Percentiles rank a stretch among this genome's conserved stretches.
Evolutionary conservation across 2,113 vertebrate genomes (phyloP).

Genomic region (Sminthopsis crassicaudata): DNA sequence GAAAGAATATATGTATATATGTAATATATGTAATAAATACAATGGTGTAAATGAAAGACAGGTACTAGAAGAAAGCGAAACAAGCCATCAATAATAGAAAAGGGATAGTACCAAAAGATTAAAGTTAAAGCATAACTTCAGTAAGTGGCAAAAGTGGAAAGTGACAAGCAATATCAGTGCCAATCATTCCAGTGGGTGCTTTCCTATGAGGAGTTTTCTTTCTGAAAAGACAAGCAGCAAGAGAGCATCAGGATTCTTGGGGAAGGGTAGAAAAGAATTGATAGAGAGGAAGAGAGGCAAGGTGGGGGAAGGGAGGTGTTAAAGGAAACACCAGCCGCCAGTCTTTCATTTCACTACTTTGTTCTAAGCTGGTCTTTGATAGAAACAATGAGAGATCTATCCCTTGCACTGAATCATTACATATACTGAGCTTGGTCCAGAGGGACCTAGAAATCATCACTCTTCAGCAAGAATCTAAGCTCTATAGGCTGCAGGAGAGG

Average conservation of each 20-base stretch:
- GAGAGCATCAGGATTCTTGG: not conserved
- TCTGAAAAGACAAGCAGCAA: not conserved
- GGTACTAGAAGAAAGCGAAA: not conserved
- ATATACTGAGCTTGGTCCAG: not conserved
- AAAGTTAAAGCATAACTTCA: not conserved
- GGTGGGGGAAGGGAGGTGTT: not conserved
- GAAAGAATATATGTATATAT: no score
- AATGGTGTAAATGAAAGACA: not conserved
- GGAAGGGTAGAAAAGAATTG: not conserved
- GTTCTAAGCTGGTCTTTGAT: not conserved
- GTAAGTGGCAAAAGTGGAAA: not conserved
- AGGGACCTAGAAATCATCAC: not conserved
- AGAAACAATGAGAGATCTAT: slow-evolving; percentile 8
- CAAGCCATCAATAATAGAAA: not conserved
- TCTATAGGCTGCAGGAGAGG: not conserved
- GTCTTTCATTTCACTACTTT: not conserved
- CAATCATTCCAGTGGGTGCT: not conserved
- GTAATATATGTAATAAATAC: not conserved
- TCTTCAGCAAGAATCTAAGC: not conserved
- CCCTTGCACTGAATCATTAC: not conserved
- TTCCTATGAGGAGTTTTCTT: not conserved
- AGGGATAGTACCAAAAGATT: not conserved
- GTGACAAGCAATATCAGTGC: not conserved
- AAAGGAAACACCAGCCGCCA: not conserved
- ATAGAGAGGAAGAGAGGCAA: not conserved